A percentile compares a stretch with the other conserved stretches of the same genome.
Evolutionary conservation across 1,140 invertebrate genomes (phyloP).

Genomic region (Zaprionus davidi): DNA sequence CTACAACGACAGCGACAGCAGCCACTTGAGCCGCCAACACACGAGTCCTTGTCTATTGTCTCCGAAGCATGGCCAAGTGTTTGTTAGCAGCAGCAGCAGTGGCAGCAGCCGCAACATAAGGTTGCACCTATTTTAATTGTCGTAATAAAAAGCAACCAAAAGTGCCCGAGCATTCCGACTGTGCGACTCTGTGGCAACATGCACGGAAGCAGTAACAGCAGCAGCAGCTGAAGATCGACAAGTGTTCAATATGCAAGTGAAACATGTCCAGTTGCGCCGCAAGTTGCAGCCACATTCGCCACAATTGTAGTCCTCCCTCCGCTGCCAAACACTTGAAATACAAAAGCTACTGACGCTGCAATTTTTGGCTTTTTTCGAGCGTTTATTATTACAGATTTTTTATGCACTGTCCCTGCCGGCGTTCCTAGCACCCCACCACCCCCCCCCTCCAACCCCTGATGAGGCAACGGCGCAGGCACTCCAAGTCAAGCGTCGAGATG

Average conservation of each 20-base stretch:
- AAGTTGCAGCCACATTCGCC: neutral
- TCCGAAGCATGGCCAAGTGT: conserved; percentile 80
- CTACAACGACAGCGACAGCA: conserved; percentile 61
- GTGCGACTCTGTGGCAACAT: too few species aligned
- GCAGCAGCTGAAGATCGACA: conserved; percentile 29
- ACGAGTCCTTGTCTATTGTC: conserved; percentile 81
- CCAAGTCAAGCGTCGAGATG: conserved; percentile 55
- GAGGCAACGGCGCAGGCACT: conserved; percentile 59
- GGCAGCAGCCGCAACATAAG: conserved; percentile 5
- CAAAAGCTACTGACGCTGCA: conserved; percentile 82
- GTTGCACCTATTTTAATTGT: conserved; percentile 82
- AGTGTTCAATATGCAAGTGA: conserved; percentile 33
- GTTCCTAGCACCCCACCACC: neutral
- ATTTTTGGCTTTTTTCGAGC: conserved; percentile 80
- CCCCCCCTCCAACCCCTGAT: neutral
- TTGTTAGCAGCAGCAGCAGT: conserved; percentile 65
- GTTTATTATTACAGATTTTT: conserved; percentile 82
- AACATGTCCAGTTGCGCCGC: conserved; percentile 29
- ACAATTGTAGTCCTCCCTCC: conserved; percentile 2
- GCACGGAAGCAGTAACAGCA: conserved; percentile 7
- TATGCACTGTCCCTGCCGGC: conserved; percentile 20
- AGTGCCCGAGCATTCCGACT: conserved; percentile 5
- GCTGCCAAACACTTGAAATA: conserved; percentile 68
- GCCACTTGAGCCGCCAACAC: conserved; percentile 77
- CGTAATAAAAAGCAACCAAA: conserved; percentile 59